These are phyloP conservation scores for Phoebastria nigripes DNA, from an alignment of 2,797 vertebrate species.

Conservation along the genomic window DNA sequence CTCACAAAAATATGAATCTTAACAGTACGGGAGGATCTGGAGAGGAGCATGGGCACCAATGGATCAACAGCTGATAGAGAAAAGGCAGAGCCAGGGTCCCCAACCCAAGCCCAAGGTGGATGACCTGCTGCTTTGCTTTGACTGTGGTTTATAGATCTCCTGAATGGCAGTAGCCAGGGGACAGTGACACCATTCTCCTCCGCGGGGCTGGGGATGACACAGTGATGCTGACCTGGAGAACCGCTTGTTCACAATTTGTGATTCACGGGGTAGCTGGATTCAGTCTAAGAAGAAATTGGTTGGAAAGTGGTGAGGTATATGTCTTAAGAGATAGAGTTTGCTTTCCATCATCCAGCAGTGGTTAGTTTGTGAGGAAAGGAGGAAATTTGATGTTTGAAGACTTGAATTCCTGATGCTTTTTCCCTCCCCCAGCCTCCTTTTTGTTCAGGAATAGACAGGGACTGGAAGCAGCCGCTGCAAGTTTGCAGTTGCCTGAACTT, in stretches of 20 bases:
- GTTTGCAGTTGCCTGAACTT: constrained; percentile 58
- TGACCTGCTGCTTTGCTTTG: background rate
- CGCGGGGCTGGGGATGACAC: background rate
- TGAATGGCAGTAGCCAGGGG: background rate
- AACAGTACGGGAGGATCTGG: background rate
- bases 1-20: background rate
- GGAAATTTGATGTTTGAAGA: background rate
- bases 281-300: background rate
- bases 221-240: background rate
- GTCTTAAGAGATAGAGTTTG: background rate
- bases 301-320: background rate
- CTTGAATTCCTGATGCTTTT: background rate
- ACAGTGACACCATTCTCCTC: background rate
- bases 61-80: background rate
- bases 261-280: background rate
- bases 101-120: background rate
- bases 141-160: background rate
- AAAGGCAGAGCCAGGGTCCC: background rate
- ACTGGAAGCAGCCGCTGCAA: background rate
- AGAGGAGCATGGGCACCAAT: background rate
- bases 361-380: background rate
- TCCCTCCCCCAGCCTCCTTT: background rate
- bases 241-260: background rate
- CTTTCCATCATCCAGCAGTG: background rate
- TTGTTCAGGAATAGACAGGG: background rate